A percentile compares a stretch with the other conserved stretches of the same genome.
Conservation (phyloP, 2,113 vertebrate genomes). For the Chionis minor region DNA sequence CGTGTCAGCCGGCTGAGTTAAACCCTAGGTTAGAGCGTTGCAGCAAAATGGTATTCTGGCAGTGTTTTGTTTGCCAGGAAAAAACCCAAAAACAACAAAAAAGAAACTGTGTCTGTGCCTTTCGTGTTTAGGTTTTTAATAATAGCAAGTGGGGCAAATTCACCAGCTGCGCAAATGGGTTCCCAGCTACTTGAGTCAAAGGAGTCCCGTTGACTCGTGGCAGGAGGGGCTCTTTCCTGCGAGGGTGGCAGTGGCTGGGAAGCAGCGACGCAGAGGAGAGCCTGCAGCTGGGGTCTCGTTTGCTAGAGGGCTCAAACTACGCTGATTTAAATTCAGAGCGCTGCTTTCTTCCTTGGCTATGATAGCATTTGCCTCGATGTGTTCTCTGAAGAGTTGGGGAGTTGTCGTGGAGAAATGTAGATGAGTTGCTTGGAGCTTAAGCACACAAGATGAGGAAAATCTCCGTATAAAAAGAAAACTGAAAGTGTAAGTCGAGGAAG, state of each 20-base stretch:
- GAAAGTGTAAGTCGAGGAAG: not conserved
- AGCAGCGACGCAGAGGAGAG: not conserved
- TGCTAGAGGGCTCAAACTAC: not conserved
- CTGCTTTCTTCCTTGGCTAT: not conserved
- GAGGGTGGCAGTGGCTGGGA: not conserved
- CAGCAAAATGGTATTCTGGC: not conserved
- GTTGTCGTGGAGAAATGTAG: not conserved
- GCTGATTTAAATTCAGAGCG: not conserved
- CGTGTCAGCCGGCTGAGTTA: not conserved
- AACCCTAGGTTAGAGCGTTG: not conserved
- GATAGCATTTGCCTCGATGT: not conserved
- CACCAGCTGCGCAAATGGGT: not conserved
- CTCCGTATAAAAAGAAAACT: not conserved
- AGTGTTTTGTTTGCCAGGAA: not conserved
- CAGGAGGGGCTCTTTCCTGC: not conserved
- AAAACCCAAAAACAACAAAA: not conserved
- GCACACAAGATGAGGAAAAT: not conserved
- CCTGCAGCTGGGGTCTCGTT: not conserved
- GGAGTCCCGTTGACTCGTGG: fast-evolving
- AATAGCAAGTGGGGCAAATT: not conserved
- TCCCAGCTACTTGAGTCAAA: not conserved
- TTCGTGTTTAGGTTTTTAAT: not conserved
- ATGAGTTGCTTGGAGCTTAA: not conserved
- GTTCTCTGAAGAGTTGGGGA: not conserved
- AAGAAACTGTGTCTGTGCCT: not conserved